Base-by-base conservation (phyloP, 2,888 invertebrate species). In the Hemaris fuciformis region DNA sequence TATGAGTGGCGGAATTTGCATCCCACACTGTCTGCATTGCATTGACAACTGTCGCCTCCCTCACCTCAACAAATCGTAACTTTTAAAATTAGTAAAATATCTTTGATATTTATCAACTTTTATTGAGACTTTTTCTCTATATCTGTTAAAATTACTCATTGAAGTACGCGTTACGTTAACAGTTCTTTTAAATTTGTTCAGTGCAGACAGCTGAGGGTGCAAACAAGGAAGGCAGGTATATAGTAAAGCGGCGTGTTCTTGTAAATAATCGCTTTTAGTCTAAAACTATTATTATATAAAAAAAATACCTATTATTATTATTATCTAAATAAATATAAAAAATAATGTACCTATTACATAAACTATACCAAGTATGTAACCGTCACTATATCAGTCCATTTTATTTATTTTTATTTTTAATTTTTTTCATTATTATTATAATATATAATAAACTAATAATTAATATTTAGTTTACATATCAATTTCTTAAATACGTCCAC, bases 191-290 rank as follows among this genome's bases (percentile, higher is more conserved):
- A 10, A 10, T 10, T 5, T 25, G 48, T 53, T 18, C 53, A 8
- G 60, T 61, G 65, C 64, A 59, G 69, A 60, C 65, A 64, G 63
- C 67, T 67, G 73, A 67, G 70, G 42, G 66, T 63, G 78, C 75
- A 62, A 59, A 61, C 77, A 78, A 77, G 84, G 84, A 77, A 83
- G 83, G 88, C 84, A 86, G 85, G 86, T 84, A 74, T 79, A 69
- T 84, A 83, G 86, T 78, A 79, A 82, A 79, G 84, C 78, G 85
- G 81, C 80, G 81, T 83, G 87, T 83, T 83, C 78, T 80, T 90
- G 90, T 91, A 91, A 84, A 90, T 91, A 90, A 74, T 84, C 77
- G 89, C 90, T 89, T 88, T 77, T 90, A 91, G 86, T 83, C 66
- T 84, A 84, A 83, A 83, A 79, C 61, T 61, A 66, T 57, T 31